Conservation (phyloP, 2,797 vertebrate genomes). For the Limnodromus scolopaceus region DNA sequence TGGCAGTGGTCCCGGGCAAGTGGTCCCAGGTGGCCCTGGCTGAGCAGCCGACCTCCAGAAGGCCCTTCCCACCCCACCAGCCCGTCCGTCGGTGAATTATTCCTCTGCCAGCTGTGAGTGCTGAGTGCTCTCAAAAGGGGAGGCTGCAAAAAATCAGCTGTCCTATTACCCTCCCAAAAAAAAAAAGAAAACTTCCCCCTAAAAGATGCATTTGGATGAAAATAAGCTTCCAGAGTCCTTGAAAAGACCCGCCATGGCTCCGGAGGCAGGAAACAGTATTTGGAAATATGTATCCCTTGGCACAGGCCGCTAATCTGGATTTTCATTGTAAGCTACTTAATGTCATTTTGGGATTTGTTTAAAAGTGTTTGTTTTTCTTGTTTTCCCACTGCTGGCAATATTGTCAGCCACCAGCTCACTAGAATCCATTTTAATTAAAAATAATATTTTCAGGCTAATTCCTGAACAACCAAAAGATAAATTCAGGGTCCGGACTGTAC, state of each 20-base stretch:
- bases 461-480: background rate
- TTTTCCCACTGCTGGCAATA: background rate
- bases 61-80: background rate
- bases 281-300: background rate
- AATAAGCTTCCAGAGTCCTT: background rate
- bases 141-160: background rate
- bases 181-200: no score
- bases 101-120: background rate
- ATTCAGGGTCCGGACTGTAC: background rate
- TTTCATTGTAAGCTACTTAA: background rate
- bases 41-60: rapidly evolving
- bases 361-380: background rate
- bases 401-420: background rate
- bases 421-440: no score
- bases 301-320: background rate
- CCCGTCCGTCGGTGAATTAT: rapidly evolving
- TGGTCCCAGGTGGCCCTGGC: background rate
- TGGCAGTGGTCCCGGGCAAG: background rate
- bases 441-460: no score
- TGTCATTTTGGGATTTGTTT: background rate
- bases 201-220: background rate
- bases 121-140: background rate
- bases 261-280: background rate
- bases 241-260: background rate
- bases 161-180: no score